Base-by-base conservation (phyloP, 2,113 vertebrate species). In the Percina caprodes region DNA sequence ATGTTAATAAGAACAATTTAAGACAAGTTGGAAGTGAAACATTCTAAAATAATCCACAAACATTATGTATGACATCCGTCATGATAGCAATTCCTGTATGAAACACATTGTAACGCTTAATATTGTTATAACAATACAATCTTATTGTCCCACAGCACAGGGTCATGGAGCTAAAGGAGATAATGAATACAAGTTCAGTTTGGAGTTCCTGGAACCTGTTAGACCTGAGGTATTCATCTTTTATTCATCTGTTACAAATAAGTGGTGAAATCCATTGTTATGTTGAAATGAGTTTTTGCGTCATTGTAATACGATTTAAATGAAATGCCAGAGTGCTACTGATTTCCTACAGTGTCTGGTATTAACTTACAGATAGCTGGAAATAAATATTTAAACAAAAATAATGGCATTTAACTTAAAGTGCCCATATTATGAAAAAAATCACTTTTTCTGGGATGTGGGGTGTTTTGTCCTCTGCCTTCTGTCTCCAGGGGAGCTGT, bases 161-260 rank as follows among this genome's bases (percentile, higher is more conserved):
- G 98, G 98, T 66, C 97, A 97, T 0, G 98, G 98, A 79, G 98
- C 98, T 60, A 99, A 99, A 95, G 98, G 98, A 77, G 96, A 98
- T 71, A 97, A 99, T 74, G 94, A 97, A 59, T 99, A 99, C 11
- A 91, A 96, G 87, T 99, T 99, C 93, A 95, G 95, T 81, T 89
- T 99, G 42, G 96, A 97, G 84, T 99, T 99, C 86, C 92, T 98
- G 3, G 95, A 97, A 58, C 91, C 95, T 0, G 97, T 99, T 0
- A 95, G 95, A 74, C 92, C 96, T 15, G 95, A 98, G 94, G 84
- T 93, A 84, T 13, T 42, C 18, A 63, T 65, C 49, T 42, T 23
- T 56, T 49, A 35, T 66, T 7, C 9, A 39, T 48, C 7, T 52
- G 6, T 49, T 18, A 21, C 16, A 23, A 8, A 59, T 67, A 4